phyloP scores from a whole-genome alignment of 2,113 vertebrate species.

The Sarotherodon lohbergeri region DNA sequence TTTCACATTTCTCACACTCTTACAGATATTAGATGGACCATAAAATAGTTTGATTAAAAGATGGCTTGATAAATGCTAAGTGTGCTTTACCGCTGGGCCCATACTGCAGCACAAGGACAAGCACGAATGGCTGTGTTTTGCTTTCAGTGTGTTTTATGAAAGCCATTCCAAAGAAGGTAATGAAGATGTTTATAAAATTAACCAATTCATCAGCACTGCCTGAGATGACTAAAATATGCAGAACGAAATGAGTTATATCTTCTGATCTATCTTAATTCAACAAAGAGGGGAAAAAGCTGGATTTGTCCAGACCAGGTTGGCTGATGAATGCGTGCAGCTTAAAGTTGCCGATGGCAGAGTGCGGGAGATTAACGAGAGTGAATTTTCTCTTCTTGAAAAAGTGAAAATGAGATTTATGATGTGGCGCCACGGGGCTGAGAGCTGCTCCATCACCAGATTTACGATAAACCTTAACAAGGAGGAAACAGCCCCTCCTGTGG shows the following conservation, averaged over 20 bases:
- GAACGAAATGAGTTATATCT: not conserved
- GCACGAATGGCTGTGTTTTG: slow-evolving; percentile 11
- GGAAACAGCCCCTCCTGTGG: slow-evolving; percentile 67
- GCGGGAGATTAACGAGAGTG: slow-evolving; percentile 75
- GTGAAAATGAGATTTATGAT: slow-evolving; percentile 78
- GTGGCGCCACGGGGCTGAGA: slow-evolving; percentile 63
- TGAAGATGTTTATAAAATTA: slow-evolving; percentile 36
- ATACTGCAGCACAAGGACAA: not conserved
- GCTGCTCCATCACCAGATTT: slow-evolving; percentile 78
- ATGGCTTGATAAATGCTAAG: slow-evolving; percentile 52
- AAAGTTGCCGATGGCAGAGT: slow-evolving; percentile 70
- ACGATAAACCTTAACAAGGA: slow-evolving; percentile 74
- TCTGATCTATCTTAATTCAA: slow-evolving; percentile 21
- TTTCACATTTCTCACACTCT: slow-evolving; percentile 39
- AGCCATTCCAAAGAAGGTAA: not conserved
- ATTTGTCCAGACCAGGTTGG: slow-evolving; percentile 57
- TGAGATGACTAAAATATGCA: slow-evolving; percentile 4
- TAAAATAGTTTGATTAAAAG: slow-evolving; percentile 68
- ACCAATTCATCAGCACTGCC: slow-evolving; percentile 2
- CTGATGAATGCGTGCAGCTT: slow-evolving; percentile 72
- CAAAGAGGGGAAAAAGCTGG: slow-evolving; percentile 3
- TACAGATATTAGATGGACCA: slow-evolving; percentile 56
- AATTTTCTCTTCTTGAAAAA: slow-evolving; percentile 70
- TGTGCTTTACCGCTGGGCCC: not conserved
- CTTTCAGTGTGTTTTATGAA: slow-evolving; percentile 28